A percentile compares a stretch with the other conserved stretches of the same genome.
phyloP scores from a whole-genome alignment of 2,797 vertebrate species.

The Syngnathus rostellatus region DNA sequence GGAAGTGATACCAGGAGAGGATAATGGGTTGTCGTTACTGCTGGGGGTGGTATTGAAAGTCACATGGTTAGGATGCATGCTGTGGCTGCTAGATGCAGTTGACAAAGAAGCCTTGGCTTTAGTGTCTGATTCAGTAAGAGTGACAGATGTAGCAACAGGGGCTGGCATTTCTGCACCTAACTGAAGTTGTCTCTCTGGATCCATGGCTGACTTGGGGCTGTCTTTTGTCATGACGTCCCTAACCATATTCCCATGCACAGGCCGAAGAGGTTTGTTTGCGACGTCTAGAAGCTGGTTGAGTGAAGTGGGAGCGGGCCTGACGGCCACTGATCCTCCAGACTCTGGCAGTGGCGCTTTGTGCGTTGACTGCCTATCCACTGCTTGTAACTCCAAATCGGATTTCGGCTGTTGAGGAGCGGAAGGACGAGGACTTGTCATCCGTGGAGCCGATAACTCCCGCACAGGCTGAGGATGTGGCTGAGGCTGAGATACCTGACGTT shows the following conservation, averaged over 20 bases:
- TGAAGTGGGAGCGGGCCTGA: constrained; percentile 84
- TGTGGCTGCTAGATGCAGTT: constrained; percentile 46
- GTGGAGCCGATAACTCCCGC: constrained; percentile 73
- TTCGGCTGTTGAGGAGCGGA: constrained; percentile 72
- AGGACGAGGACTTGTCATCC: constrained; percentile 68
- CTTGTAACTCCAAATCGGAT: constrained; percentile 68
- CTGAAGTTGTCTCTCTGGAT: constrained; percentile 48
- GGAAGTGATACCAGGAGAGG: constrained; percentile 30
- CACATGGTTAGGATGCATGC: constrained; percentile 21
- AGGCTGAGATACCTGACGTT: constrained; percentile 63
- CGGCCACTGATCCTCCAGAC: constrained; percentile 69
- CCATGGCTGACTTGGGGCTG: constrained; percentile 42
- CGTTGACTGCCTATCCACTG: constrained; percentile 56
- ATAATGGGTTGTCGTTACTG: constrained; percentile 41
- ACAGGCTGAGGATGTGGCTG: constrained; percentile 55
- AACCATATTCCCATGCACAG: constrained; percentile 47
- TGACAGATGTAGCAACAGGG: constrained; percentile 38
- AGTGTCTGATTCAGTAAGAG: constrained; percentile 63
- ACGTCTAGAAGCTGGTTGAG: constrained; percentile 93
- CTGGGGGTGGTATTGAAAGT: constrained; percentile 38
- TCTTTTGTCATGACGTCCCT: constrained; percentile 55
- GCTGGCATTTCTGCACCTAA: constrained; percentile 44
- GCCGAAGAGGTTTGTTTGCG: constrained; percentile 73
- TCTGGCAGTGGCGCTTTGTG: constrained; percentile 65
- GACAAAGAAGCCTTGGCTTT: constrained; percentile 49